These are phyloP conservation scores for Felis catus DNA, from an alignment of 2,113 vertebrate genomes.

Conservation along the genomic window F.catus_Fca126_mat1.0 CM031420.1:114765001-114765500, in stretches of 20 bases:
- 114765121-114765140: neutral
- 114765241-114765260: neutral
- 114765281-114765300: neutral
- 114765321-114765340: neutral
- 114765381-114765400: neutral
- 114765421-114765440: neutral
- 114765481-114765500: neutral
- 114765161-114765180: neutral
- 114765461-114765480: neutral
- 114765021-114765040: neutral
- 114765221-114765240: neutral
- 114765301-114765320: neutral
- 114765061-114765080: neutral
- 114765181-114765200: neutral
- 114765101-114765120: neutral
- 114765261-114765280: neutral
- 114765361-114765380: neutral
- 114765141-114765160: neutral
- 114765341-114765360: neutral
- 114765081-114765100: neutral
- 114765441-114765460: neutral
- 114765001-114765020: rapidly evolving
- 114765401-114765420: neutral
- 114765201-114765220: neutral
- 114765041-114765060: rapidly evolving